These are phyloP conservation scores for Ernsta delagoae DNA, from an alignment of 2,888 invertebrate genomes.

Conservation along the genomic window DNA sequence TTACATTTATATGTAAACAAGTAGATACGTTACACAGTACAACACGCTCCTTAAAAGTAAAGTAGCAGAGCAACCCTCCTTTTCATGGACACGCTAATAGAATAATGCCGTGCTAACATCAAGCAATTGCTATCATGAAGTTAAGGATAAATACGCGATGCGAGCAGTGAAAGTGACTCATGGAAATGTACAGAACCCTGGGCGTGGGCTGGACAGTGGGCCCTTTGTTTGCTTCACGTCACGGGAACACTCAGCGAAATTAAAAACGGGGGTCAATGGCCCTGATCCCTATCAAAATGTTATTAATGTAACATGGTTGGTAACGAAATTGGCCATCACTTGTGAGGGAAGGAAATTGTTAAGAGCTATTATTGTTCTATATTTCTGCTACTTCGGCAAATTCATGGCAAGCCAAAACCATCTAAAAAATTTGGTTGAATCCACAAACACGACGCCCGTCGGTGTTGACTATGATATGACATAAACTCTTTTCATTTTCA, in stretches of 20 bases:
- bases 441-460: no score
- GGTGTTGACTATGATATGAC: no score
- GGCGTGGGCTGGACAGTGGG: conserved; percentile 72
- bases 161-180: conserved; percentile 68
- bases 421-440: no score
- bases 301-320: conserved; percentile 22
- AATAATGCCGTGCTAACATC: conserved; percentile 32
- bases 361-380: not conserved
- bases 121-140: conserved; percentile 30
- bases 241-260: conserved; percentile 80
- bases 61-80: not conserved
- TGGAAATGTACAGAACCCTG: conserved; percentile 71
- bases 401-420: no score
- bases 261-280: conserved; percentile 65
- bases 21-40: not conserved
- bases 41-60: not conserved
- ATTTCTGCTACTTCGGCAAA: no score
- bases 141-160: conserved; percentile 53
- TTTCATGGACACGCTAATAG: conserved; percentile 29
- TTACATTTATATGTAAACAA: not conserved
- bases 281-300: conserved; percentile 52
- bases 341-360: not conserved
- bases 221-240: conserved; percentile 76
- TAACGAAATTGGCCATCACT: not conserved
- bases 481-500: no score